phyloP scores from a whole-genome alignment of 2,888 invertebrate genomes.

The Chloroclystis v-ata region DNA sequence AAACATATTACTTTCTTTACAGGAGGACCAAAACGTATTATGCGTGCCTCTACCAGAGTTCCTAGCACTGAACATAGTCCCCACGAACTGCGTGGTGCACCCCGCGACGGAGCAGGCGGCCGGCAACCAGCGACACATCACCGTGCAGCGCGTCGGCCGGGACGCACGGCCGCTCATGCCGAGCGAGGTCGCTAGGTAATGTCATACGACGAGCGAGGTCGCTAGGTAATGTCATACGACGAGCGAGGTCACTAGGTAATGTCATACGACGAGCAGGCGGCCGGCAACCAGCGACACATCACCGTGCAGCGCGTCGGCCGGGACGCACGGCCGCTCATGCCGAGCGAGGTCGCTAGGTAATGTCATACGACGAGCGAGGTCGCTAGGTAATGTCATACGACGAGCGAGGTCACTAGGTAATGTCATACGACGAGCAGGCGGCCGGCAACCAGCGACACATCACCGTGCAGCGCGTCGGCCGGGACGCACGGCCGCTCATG shows the following conservation, averaged over 20 bases:
- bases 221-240: too few relatives aligned
- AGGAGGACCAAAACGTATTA: slow-evolving; percentile 70
- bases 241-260: too few relatives aligned
- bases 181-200: neutral
- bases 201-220: too few relatives aligned
- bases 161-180: too few relatives aligned
- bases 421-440: too few relatives aligned
- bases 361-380: neutral
- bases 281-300: slow-evolving; percentile 64
- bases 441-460: neutral
- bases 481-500: neutral
- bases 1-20: slow-evolving; percentile 7
- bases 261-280: too few relatives aligned
- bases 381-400: neutral
- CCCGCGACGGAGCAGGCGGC: slow-evolving; percentile 28
- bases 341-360: slow-evolving; percentile 69
- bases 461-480: neutral
- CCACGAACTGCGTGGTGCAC: slow-evolving; percentile 40
- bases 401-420: neutral
- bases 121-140: neutral
- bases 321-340: slow-evolving; percentile 74
- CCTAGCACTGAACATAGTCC: slow-evolving; percentile 51
- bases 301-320: slow-evolving; percentile 77
- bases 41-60: slow-evolving; percentile 68
- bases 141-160: neutral